Evolutionary conservation across 2,888 invertebrate species (phyloP).

Genomic region (Drosophila helvetica): DNA sequence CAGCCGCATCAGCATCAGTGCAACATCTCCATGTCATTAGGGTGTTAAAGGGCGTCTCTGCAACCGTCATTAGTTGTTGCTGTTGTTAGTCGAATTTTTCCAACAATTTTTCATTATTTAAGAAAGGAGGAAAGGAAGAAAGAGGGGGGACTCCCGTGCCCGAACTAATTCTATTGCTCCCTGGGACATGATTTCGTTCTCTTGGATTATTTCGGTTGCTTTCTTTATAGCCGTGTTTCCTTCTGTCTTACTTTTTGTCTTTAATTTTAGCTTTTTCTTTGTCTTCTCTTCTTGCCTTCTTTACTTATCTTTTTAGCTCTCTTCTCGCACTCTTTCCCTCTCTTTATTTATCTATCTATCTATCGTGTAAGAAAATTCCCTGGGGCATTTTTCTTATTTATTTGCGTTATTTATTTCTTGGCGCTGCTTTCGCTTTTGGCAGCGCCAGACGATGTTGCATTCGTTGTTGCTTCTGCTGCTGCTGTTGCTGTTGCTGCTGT

Average conservation of each 20-base stretch:
- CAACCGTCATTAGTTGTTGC: constrained; percentile 56
- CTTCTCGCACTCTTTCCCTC: constrained; percentile 23
- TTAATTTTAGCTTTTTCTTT: not conserved
- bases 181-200: not conserved
- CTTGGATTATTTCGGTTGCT: not conserved
- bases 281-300: constrained; percentile 3
- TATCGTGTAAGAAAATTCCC: constrained; percentile 47
- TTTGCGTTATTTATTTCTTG: constrained; percentile 78
- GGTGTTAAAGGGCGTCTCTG: constrained; percentile 41
- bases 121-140: not conserved
- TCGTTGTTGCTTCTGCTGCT: constrained; percentile 41
- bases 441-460: constrained; percentile 66
- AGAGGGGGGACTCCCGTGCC: too few relatives aligned
- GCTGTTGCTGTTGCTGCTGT: constrained; percentile 54
- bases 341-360: constrained; percentile 9
- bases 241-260: constrained; percentile 1
- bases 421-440: constrained; percentile 78
- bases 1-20: constrained; percentile 35
- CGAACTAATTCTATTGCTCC: not conserved
- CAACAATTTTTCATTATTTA: constrained; percentile 68
- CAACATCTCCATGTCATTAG: constrained; percentile 51
- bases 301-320: constrained; percentile 9
- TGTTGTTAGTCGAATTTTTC: constrained; percentile 47
- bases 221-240: not conserved
- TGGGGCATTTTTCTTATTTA: constrained; percentile 76